Evolutionary conservation across 2,888 invertebrate species (phyloP), one percentile per base, ranked within the genome.

Genomic region (Mythimna pallens): DNA sequence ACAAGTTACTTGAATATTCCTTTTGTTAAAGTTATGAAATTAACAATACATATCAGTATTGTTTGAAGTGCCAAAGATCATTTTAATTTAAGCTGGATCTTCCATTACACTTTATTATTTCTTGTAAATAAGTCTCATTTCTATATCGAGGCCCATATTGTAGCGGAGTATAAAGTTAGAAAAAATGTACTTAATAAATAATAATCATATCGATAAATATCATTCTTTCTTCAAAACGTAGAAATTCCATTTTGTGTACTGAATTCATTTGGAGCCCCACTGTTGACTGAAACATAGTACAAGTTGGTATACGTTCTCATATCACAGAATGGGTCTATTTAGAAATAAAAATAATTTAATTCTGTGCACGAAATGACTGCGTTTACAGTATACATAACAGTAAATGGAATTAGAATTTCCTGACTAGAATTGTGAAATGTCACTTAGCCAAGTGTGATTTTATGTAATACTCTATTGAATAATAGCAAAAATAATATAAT

Each of bases 251-350:
- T 82, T 65, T 82, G 74, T 81, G 66, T 65, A 73, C 57, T 72
- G 73, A 57, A 64, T 73, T 65, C 40, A 22, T 54, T 66, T 58
- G 30, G 68, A 63, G 43, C 52, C 54, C 69, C 58, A 47, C 62
- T 71, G 71, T 78, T 65, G 86, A 87, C 88, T 88, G 87, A 88
- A 76, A 76, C 25, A 80, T 78, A 87, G 87, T 87, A 89, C 88
- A 88, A 88, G 76, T 83, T 80, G 66, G 84, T 89, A 89, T 88
- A 88, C 88, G 89, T 80, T 73, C 75, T 88, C 88, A 89, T 89
- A 89, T 89, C 89, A 88, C 77, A 68, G 73, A 71, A 78, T 82
- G 83, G 67, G 72, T 81, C 72, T 80, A 76, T 75, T 43, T 78
- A 78, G 57, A 70, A 54, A 65, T 71, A 67, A 66, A 70, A 64